Percentiles rank a stretch among this genome's conserved stretches.
phyloP scores from a whole-genome alignment of 2,888 invertebrate species.

The Ferdinandea cuprea region DNA sequence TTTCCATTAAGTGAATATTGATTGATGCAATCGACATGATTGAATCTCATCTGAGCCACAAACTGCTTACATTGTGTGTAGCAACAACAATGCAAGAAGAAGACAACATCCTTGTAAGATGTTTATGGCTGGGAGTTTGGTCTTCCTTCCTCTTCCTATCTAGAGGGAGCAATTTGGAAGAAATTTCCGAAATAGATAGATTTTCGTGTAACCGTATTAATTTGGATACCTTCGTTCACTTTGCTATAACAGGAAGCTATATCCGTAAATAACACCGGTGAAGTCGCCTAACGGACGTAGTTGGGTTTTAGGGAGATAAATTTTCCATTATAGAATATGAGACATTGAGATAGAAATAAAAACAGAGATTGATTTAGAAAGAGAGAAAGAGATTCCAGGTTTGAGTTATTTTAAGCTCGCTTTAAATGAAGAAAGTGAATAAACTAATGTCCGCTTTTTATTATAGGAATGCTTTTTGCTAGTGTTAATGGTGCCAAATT shows the following conservation, averaged over 20 bases:
- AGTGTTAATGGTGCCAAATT: too few species aligned
- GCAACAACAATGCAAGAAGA: neutral
- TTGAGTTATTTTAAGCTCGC: too few species aligned
- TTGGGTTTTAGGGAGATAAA: neutral
- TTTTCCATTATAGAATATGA: neutral
- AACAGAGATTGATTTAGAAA: constrained; percentile 12
- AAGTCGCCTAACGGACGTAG: constrained; percentile 1
- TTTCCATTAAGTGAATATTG: constrained; percentile 60
- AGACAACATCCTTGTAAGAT: neutral
- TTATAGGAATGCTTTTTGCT: too few species aligned
- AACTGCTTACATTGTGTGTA: constrained; percentile 15
- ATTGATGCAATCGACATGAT: constrained; percentile 61
- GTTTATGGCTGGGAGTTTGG: neutral
- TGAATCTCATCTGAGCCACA: constrained; percentile 43
- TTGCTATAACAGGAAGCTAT: constrained; percentile 15
- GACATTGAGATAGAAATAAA: constrained; percentile 18
- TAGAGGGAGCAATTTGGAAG: constrained; percentile 47
- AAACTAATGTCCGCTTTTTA: too few species aligned
- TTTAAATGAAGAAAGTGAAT: too few species aligned
- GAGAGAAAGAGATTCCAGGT: too few species aligned
- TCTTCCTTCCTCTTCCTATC: constrained; percentile 7
- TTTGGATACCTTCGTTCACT: constrained; percentile 31
- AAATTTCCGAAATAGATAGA: constrained; percentile 58
- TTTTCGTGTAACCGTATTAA: constrained; percentile 47
- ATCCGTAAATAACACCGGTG: constrained; percentile 37